A percentile compares a stretch with the other conserved stretches of the same genome.
Conservation (phyloP, 2,113 vertebrate genomes). For the Tyrannus savana region DNA sequence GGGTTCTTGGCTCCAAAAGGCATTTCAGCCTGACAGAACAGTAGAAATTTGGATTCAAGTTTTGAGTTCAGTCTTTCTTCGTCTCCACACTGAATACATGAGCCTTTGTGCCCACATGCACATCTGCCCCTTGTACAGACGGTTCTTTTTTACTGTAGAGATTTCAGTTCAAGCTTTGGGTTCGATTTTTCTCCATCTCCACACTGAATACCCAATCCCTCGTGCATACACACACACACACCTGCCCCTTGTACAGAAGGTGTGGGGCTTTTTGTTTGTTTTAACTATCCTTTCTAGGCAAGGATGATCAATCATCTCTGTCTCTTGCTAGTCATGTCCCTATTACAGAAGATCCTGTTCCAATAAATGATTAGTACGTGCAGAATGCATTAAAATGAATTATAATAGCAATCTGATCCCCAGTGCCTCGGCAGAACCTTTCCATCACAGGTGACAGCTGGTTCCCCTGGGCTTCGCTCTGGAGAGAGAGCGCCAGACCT, state of each 20-base stretch:
- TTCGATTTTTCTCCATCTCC: not conserved
- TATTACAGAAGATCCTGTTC: constrained; percentile 55
- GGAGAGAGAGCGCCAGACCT: not conserved
- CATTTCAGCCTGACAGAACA: not conserved
- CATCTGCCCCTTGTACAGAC: not conserved
- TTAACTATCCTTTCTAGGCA: constrained; percentile 7
- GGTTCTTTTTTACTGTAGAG: not conserved
- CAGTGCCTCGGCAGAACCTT: not conserved
- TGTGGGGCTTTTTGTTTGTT: not conserved
- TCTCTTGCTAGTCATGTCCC: constrained; percentile 35
- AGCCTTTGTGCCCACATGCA: not conserved
- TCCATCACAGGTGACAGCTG: constrained; percentile 55
- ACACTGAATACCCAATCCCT: not conserved
- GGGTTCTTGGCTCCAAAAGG: not conserved
- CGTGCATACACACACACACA: not conserved
- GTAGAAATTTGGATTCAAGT: not conserved
- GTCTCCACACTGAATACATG: not conserved
- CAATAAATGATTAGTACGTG: constrained; percentile 62
- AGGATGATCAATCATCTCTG: constrained; percentile 42
- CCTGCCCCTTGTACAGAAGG: not conserved
- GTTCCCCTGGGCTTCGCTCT: constrained; percentile 27
- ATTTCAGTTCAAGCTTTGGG: not conserved
- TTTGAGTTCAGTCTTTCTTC: not conserved
- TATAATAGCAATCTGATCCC: constrained; percentile 48
- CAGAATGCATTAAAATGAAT: constrained; percentile 67